phyloP scores from a whole-genome alignment of 2,113 vertebrate species.

The Sebastes schlegelii region DNA sequence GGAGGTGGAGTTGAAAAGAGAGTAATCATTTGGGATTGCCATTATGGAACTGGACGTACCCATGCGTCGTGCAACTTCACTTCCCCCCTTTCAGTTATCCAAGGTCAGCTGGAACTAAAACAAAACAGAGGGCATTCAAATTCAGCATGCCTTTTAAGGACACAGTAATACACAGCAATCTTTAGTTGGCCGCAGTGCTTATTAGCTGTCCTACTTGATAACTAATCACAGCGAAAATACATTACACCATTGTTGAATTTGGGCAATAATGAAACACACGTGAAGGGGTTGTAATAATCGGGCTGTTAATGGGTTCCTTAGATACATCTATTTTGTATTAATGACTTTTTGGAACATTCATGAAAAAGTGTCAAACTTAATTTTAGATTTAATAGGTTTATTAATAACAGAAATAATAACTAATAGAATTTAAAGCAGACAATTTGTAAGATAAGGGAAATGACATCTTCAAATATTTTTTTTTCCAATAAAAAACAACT shows the following conservation, averaged over 20 bases:
- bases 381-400: slow-evolving; percentile 30
- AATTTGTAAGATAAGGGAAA: background rate
- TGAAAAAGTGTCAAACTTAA: slow-evolving; percentile 25
- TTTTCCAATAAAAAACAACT: background rate
- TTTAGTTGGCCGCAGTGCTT: slow-evolving; percentile 26
- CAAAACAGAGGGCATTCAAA: slow-evolving; percentile 39
- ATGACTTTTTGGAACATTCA: slow-evolving; percentile 36
- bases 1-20: slow-evolving; percentile 53
- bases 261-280: slow-evolving; percentile 42
- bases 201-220: slow-evolving; percentile 48
- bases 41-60: slow-evolving; percentile 47
- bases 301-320: slow-evolving; percentile 28
- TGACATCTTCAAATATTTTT: background rate
- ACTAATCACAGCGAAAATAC: slow-evolving; percentile 56
- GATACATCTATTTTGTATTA: slow-evolving; percentile 29
- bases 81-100: slow-evolving; percentile 48
- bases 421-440: slow-evolving; percentile 20
- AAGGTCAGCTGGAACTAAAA: slow-evolving; percentile 58
- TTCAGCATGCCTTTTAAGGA: slow-evolving; percentile 62
- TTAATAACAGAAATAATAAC: slow-evolving; percentile 16
- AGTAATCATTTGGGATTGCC: slow-evolving; percentile 53
- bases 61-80: slow-evolving; percentile 37
- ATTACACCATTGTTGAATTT: slow-evolving; percentile 47
- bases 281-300: slow-evolving; percentile 22
- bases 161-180: slow-evolving; percentile 4